phyloP scores from a whole-genome alignment of 2,888 invertebrate species.

The Formica aserva region DNA sequence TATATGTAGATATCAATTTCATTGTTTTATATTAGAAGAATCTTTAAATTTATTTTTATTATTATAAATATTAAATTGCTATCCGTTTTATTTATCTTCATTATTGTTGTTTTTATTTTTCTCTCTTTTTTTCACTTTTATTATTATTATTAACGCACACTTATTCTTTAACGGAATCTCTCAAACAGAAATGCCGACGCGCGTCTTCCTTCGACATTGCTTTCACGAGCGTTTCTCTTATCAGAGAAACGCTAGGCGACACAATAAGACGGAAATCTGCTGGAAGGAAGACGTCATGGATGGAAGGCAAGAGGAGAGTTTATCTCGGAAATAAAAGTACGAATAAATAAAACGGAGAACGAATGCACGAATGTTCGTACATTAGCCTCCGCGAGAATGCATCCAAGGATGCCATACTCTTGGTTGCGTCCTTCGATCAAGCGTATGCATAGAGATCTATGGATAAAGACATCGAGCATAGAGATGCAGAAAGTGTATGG shows the following conservation, averaged over 20 bases:
- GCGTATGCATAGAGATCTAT: constrained; percentile 39
- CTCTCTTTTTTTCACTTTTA: not conserved
- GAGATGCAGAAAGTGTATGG: not conserved
- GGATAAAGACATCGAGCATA: constrained; percentile 12
- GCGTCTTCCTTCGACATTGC: constrained; percentile 33
- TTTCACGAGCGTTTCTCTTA: constrained; percentile 66
- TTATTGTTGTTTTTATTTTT: not conserved
- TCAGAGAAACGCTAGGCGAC: constrained; percentile 69
- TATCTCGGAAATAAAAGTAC: constrained; percentile 73
- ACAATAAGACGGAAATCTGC: constrained; percentile 77
- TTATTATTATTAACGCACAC: constrained; percentile 25
- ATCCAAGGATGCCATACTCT: constrained; percentile 36
- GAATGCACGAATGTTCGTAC: constrained; percentile 51
- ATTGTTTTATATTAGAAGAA: not conserved
- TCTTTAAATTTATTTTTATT: not conserved
- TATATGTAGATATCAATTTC: not conserved
- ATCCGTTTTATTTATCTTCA: not conserved
- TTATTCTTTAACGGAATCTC: constrained; percentile 42
- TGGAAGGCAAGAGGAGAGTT: constrained; percentile 65
- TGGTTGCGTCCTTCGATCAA: constrained; percentile 49
- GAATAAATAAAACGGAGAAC: constrained; percentile 51
- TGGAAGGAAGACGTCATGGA: constrained; percentile 74
- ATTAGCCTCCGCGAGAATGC: constrained; percentile 56
- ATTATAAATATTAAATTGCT: not conserved
- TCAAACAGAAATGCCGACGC: constrained; percentile 38